These are phyloP conservation scores for Neoaliturus tenellus DNA, from an alignment of 2,888 invertebrate species.

Conservation along the genomic window DNA sequence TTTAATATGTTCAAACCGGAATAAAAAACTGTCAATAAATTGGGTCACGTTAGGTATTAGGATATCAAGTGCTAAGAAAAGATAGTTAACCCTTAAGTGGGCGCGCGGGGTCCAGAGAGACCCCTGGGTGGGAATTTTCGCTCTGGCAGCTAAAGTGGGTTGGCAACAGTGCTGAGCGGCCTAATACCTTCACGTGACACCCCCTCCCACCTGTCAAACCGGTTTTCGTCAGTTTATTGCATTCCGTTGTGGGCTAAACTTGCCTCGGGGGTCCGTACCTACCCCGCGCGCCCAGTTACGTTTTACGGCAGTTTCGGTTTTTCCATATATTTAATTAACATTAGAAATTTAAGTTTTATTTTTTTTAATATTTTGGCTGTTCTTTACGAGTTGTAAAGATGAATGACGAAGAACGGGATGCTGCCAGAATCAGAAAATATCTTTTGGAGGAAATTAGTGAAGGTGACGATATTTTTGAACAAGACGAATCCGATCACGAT, in stretches of 20 bases:
- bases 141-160: slow-evolving; percentile 3
- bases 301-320: not conserved
- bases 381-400: slow-evolving; percentile 40
- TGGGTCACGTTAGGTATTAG: too few species aligned
- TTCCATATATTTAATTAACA: slow-evolving; percentile 27
- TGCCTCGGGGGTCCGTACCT: slow-evolving; percentile 25
- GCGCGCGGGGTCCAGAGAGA: slow-evolving; percentile 41
- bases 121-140: slow-evolving; percentile 46
- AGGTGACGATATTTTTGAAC: slow-evolving; percentile 14
- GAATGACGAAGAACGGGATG: slow-evolving; percentile 33
- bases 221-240: slow-evolving; percentile 10
- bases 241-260: slow-evolving; percentile 7
- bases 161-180: slow-evolving; percentile 26
- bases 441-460: slow-evolving; percentile 53
- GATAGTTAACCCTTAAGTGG: slow-evolving; percentile 50
- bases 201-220: not conserved
- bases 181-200: slow-evolving; percentile 27
- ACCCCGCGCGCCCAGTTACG: slow-evolving; percentile 28
- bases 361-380: not conserved
- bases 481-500: not conserved
- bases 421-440: slow-evolving; percentile 45
- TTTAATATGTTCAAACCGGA: too few species aligned
- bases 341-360: slow-evolving; percentile 11
- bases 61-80: too few species aligned
- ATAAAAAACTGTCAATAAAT: too few species aligned